These are phyloP conservation scores for Fragum sueziense DNA, from an alignment of 2,888 invertebrate species.

Conservation along the genomic window DNA sequence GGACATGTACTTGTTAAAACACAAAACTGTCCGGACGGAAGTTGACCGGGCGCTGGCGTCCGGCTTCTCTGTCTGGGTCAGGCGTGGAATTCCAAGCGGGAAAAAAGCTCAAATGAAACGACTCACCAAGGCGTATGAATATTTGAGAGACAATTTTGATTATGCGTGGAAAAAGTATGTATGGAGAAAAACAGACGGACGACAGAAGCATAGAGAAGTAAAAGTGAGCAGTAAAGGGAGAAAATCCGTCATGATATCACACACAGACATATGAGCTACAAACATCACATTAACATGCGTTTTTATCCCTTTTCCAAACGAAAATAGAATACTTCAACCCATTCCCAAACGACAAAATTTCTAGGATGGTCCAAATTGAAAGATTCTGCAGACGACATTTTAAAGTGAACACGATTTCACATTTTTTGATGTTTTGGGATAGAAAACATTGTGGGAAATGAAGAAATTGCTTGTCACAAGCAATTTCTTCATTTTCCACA, in stretches of 20 bases:
- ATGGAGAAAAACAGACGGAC: constrained; percentile 24
- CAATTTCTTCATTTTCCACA: background rate
- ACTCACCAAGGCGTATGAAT: constrained; percentile 30
- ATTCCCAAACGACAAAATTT: too few relatives aligned
- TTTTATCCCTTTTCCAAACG: too few relatives aligned
- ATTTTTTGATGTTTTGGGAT: too few relatives aligned
- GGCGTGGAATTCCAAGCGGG: constrained; percentile 49
- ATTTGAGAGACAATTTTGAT: constrained; percentile 59
- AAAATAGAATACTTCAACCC: too few relatives aligned
- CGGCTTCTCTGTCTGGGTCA: constrained; percentile 57
- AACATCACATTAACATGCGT: too few relatives aligned
- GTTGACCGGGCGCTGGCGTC: constrained; percentile 47
- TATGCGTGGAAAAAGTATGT: constrained; percentile 66
- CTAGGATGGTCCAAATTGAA: too few relatives aligned
- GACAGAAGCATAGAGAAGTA: constrained; percentile 33
- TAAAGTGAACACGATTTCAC: too few relatives aligned
- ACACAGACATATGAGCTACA: constrained; percentile 2
- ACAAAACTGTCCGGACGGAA: constrained; percentile 46
- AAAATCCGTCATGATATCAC: constrained; percentile 23
- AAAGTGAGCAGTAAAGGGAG: constrained; percentile 17
- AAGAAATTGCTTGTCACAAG: background rate
- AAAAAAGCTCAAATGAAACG: constrained; percentile 12
- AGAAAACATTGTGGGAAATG: background rate
- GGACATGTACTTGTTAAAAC: constrained; percentile 51
- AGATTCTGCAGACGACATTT: too few relatives aligned